A percentile compares a stretch with the other conserved stretches of the same genome.
Evolutionary conservation across 2,888 invertebrate genomes (phyloP).

Genomic region (Candidula unifasciata): DNA sequence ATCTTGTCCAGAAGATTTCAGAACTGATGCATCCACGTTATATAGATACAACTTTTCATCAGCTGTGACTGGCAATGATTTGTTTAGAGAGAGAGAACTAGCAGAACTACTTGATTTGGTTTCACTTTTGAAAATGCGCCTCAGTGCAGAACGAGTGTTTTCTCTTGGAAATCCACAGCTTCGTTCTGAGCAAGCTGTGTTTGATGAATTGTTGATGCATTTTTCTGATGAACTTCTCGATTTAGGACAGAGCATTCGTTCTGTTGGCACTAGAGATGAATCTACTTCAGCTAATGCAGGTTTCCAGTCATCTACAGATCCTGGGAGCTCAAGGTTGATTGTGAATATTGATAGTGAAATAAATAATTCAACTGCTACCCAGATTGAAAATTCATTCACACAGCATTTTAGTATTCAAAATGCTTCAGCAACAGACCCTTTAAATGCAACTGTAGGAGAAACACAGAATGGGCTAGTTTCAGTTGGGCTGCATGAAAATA

Average conservation of each 20-base stretch:
- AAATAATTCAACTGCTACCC: not conserved
- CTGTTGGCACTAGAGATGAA: not conserved
- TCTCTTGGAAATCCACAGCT: constrained; percentile 37
- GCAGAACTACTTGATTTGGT: not conserved
- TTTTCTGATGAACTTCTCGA: constrained; percentile 39
- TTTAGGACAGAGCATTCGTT: not conserved
- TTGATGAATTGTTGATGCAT: constrained; percentile 42
- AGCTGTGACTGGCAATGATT: constrained; percentile 25
- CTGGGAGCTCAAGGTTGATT: not conserved
- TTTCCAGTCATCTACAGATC: not conserved
- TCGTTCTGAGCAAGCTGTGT: constrained; percentile 30
- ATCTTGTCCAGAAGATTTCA: constrained; percentile 28
- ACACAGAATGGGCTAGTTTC: constrained; percentile 2
- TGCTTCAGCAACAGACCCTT: not conserved
- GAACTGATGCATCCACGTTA: not conserved
- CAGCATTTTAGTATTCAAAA: not conserved
- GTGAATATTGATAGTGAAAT: not conserved
- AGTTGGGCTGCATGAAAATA: too few species aligned
- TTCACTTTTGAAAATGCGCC: constrained; percentile 13
- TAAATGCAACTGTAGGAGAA: not conserved
- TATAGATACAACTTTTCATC: constrained; percentile 40
- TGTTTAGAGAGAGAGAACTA: constrained; percentile 39
- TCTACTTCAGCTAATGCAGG: not conserved
- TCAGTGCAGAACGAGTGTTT: constrained; percentile 41
- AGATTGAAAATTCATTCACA: not conserved